Conservation (phyloP, 1,140 invertebrate species). For the Triops cancriformis region DNA sequence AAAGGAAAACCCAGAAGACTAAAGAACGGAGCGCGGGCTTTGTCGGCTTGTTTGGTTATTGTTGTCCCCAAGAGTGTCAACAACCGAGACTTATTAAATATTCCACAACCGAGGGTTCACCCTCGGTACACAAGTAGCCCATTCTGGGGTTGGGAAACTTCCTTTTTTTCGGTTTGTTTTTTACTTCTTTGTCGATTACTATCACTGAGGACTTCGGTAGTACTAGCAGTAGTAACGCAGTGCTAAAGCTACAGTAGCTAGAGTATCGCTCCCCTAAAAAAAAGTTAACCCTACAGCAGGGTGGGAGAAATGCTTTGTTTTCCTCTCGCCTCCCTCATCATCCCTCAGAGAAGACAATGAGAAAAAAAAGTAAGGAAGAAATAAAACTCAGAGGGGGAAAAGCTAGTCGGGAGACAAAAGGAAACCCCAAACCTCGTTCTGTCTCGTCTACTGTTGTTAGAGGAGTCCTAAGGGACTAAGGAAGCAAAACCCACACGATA, state of each 20-base stretch:
- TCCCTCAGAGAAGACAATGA: background rate
- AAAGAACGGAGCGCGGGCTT: background rate
- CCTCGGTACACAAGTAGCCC: background rate
- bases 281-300: too few species aligned
- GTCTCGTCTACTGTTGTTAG: background rate
- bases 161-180: too few species aligned
- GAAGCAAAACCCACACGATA: background rate
- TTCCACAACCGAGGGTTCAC: background rate
- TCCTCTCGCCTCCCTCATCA: background rate
- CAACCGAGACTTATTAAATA: constrained; percentile 1
- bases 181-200: too few species aligned
- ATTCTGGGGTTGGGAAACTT: too few species aligned
- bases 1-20: background rate
- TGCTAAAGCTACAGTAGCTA: too few species aligned
- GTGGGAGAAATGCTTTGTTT: background rate
- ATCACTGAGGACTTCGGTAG: too few species aligned
- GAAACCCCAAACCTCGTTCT: background rate
- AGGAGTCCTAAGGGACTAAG: background rate
- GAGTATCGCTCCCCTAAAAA: too few species aligned
- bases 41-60: background rate
- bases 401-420: background rate
- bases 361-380: too few species aligned
- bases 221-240: too few species aligned
- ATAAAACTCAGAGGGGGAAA: background rate
- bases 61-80: background rate